phyloP scores from a whole-genome alignment of 2,797 vertebrate genomes.

The Jordanella pulchra region DNA sequence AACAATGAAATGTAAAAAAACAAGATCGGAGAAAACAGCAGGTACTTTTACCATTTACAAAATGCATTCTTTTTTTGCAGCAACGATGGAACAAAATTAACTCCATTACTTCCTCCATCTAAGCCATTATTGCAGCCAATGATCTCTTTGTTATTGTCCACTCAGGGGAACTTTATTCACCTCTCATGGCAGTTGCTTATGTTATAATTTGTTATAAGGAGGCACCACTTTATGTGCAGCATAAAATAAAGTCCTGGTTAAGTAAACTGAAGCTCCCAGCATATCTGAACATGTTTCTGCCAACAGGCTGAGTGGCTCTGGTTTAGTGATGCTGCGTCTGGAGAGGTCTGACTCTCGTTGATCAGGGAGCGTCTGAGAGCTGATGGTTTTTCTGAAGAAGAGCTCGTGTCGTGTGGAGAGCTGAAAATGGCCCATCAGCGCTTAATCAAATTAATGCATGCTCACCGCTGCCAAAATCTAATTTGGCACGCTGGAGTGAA shows the following conservation, averaged over 20 bases:
- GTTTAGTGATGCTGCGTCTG: conserved; percentile 56
- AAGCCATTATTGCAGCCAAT: background rate
- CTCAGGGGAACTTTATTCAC: background rate
- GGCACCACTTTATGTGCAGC: background rate
- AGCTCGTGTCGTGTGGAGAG: conserved; percentile 41
- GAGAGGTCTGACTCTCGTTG: conserved; percentile 60
- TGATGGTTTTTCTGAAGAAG: conserved; percentile 53
- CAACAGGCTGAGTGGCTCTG: conserved; percentile 54
- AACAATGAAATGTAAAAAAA: too few relatives aligned
- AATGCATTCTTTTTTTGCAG: too few relatives aligned
- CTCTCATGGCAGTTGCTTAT: background rate
- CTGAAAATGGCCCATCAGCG: conserved; percentile 62
- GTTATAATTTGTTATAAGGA: too few relatives aligned
- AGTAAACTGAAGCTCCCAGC: conserved; percentile 6
- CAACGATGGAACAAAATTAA: too few relatives aligned
- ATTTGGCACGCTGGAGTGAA: conserved; percentile 61
- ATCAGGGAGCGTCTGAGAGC: conserved; percentile 57
- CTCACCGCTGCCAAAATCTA: conserved; percentile 62
- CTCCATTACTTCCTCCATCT: too few relatives aligned
- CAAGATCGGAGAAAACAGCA: too few relatives aligned
- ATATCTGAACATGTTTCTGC: conserved; percentile 28
- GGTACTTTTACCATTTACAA: too few relatives aligned
- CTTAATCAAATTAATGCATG: conserved; percentile 67
- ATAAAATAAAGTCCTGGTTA: background rate
- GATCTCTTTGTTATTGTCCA: background rate